Percentiles rank a stretch among this genome's conserved stretches.
These are phyloP conservation scores for Ormyrus labotus DNA, from an alignment of 2,888 invertebrate genomes.

Conservation along the genomic window DNA sequence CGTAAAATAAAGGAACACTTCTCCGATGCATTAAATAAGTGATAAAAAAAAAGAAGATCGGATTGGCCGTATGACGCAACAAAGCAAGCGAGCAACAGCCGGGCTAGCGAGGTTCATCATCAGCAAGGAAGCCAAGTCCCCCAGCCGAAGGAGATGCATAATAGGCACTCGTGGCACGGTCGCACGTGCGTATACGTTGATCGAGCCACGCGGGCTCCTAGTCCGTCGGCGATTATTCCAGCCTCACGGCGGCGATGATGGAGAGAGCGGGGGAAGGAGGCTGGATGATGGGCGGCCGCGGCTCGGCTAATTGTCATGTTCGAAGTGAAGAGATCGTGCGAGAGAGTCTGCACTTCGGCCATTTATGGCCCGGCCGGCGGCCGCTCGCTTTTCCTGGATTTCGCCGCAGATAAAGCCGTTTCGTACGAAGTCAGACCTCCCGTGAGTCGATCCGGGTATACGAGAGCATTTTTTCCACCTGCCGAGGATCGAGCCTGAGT, in stretches of 20 bases:
- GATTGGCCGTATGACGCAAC: too few relatives aligned
- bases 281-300: slow-evolving; percentile 38
- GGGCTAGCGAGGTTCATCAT: too few relatives aligned
- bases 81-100: too few relatives aligned
- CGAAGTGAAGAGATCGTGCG: slow-evolving; percentile 66
- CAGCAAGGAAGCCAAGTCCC: too few relatives aligned
- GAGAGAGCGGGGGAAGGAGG: background rate
- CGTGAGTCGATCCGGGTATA: slow-evolving; percentile 68
- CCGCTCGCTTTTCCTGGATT: slow-evolving; percentile 62
- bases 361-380: slow-evolving; percentile 66
- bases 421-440: slow-evolving; percentile 69
- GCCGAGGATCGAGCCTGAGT: too few relatives aligned
- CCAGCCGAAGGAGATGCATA: too few relatives aligned
- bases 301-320: slow-evolving; percentile 65
- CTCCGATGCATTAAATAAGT: too few relatives aligned
- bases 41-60: too few relatives aligned
- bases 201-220: background rate
- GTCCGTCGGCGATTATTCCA: slow-evolving; percentile 7
- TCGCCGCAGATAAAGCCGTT: slow-evolving; percentile 67
- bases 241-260: slow-evolving; percentile 5
- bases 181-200: background rate
- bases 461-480: slow-evolving; percentile 54
- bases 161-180: background rate
- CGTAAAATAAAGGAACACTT: too few relatives aligned
- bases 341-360: slow-evolving; percentile 63